Base-by-base conservation (phyloP, 2,888 invertebrate species). In the Oscheius myriophilus region DNA sequence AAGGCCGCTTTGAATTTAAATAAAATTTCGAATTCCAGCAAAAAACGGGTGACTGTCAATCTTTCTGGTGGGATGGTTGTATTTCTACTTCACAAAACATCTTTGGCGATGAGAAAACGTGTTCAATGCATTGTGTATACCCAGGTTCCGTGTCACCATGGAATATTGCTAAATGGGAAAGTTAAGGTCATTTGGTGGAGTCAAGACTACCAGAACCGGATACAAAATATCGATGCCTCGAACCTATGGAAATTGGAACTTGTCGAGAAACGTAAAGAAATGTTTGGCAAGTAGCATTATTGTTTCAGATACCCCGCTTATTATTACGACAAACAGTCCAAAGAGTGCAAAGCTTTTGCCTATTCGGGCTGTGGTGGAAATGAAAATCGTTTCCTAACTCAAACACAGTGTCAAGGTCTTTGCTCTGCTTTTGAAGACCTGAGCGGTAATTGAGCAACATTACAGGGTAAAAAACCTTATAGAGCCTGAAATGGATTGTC, bases 21-120 rank as follows among this genome's bases (percentile, higher is more conserved):
- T 46, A 25, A 11, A 39, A 33, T 52, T 43, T 45, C 18, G 12
- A 55, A 46, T 14, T 18, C 52, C 68, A 83, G 76, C 82, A 81
- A 59, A 69, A 66, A 14, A 73, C 71, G 18, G 80, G 80, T n/a
- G 72, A 74, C 26, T 83, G 83, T 55, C 52, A 46, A 3, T 66
- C 76, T 9, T 84, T 84, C 69, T 84, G 82, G 82, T 84, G 81
- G 77, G 85, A 84, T 69, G 82, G 80, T 2, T 85, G 85, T 65
- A 70, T 68, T 3, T 73, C 80, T 9, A 49, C 78, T 9, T 79
- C 80, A 6, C 81, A 82, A 53, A 85, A 85, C 62, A 83, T 85
- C 45, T 85, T 81, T 74, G 63, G 72, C 11, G 76, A 80, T 69
- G 67, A 73, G 54, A 70, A 69, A 41, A 74, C 75, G 9, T 80